A percentile compares a stretch with the other conserved stretches of the same genome.
These are phyloP conservation scores for Melospiza georgiana DNA, from an alignment of 2,113 vertebrate genomes.

Conservation along the genomic window DNA sequence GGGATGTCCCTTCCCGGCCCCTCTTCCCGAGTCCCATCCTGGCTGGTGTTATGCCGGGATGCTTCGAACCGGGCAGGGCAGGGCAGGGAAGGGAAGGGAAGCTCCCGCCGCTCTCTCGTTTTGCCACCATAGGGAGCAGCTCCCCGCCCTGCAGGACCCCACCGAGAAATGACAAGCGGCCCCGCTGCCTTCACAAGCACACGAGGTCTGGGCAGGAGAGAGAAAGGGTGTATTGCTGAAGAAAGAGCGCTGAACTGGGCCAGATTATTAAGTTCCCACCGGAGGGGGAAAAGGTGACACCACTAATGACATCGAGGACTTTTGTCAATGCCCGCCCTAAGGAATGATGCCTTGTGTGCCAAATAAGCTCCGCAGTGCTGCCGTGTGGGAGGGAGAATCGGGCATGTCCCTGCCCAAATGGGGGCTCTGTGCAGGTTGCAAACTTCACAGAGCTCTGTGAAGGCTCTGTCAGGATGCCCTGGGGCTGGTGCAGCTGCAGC, in stretches of 20 bases:
- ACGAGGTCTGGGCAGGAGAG: neutral
- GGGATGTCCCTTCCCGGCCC: neutral
- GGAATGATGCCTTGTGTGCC: neutral
- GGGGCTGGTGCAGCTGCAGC: accelerated
- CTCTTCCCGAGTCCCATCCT: accelerated
- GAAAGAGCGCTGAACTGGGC: neutral
- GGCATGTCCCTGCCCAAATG: neutral
- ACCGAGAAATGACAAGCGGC: neutral
- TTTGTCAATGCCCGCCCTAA: accelerated
- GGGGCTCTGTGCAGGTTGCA: neutral
- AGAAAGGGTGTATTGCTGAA: accelerated
- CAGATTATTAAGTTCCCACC: neutral
- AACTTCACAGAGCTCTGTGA: no score
- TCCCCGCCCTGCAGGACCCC: neutral
- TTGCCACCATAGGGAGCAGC: neutral
- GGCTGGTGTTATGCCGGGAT: accelerated
- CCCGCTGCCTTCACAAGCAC: accelerated
- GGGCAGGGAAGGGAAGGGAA: no score
- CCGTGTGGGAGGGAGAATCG: accelerated
- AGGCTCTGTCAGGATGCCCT: no score
- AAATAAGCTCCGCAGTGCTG: neutral
- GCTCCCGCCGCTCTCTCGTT: neutral
- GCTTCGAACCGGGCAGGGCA: no score
- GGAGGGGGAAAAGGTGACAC: neutral
- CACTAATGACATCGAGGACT: neutral